Conservation (phyloP, 1,140 invertebrate genomes). For the Venustaconcha ellipsiformis region DNA sequence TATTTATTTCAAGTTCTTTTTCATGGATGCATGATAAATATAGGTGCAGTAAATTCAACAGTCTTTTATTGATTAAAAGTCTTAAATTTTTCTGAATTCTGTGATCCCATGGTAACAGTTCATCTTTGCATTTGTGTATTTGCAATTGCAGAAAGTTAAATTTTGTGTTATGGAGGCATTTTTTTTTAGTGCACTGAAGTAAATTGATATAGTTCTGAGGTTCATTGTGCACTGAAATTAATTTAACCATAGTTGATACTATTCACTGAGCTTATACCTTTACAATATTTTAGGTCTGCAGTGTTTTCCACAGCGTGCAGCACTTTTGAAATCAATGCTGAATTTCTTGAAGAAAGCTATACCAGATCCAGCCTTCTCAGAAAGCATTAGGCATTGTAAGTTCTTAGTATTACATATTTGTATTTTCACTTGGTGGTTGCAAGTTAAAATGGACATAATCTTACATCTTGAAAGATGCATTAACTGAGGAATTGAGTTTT, state of each 20-base stretch:
- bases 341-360: constrained; percentile 90
- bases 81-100: no score
- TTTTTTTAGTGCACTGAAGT: neutral
- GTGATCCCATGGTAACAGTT: neutral
- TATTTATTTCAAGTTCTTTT: no score
- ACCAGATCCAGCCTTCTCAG: constrained; percentile 79
- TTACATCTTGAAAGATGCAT: no score
- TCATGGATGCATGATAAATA: no score
- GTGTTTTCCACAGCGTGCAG: constrained; percentile 87
- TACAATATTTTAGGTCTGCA: constrained; percentile 54
- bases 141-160: neutral
- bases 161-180: neutral
- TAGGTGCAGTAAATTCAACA: neutral
- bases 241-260: neutral
- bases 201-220: neutral
- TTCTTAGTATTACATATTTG: constrained; percentile 11
- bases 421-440: no score
- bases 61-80: neutral
- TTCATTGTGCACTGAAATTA: neutral
- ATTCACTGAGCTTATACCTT: constrained; percentile 1
- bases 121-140: neutral
- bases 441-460: no score
- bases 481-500: no score
- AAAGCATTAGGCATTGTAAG: constrained; percentile 83
- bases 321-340: constrained; percentile 88